Base-by-base conservation (phyloP, 2,888 invertebrate genomes). In the Heliconius ismenius region DNA sequence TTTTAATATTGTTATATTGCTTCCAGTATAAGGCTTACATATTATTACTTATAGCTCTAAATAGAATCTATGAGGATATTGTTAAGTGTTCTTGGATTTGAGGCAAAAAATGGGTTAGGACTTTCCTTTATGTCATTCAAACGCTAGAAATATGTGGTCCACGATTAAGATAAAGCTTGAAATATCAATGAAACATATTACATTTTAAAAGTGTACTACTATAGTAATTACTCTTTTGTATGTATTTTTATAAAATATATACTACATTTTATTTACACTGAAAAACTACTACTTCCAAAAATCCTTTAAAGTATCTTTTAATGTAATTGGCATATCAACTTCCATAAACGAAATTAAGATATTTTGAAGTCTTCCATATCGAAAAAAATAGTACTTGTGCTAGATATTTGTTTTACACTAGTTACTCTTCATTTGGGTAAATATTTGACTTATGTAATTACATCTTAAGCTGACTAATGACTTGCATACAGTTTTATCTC, bases 241-340 rank as follows among this genome's bases (percentile, higher is more conserved):
- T 92, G 91, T 93, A 93, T 93, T 93, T 94, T 93, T 93, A 90
- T 92, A 93, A 91, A 92, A 91, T 92, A 92, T 92, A 92, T 92
- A 91, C 90, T 83, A 87, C 85, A 85, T 88, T 88, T 88, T 92
- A 92, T 93, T 92, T 92, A 93, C 90, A 92, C 86, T 88, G 86
- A 89, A 86, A 89, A 90, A 91, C 86, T 84, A 90, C 88, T 90
- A 90, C 91, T 93, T 92, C 92, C 92, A 92, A 84, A 89, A 84
- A 87, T 85, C 86, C 85, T 88, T 88, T 81, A 80, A 79, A 76
- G 76, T 88, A 89, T 89, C 88, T 86, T 86, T 85, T 86, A 88
- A 89, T 89, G 88, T 87, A 88, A 94, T 93, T 93, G 94, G 94
- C 94, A 94, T 94, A 94, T 94, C 94, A 94, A 93, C 89, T 91